Evolutionary conservation across 2,113 vertebrate genomes (phyloP), one percentile per base, ranked within the genome.

Genomic region (Dasyurus viverrinus): DNA sequence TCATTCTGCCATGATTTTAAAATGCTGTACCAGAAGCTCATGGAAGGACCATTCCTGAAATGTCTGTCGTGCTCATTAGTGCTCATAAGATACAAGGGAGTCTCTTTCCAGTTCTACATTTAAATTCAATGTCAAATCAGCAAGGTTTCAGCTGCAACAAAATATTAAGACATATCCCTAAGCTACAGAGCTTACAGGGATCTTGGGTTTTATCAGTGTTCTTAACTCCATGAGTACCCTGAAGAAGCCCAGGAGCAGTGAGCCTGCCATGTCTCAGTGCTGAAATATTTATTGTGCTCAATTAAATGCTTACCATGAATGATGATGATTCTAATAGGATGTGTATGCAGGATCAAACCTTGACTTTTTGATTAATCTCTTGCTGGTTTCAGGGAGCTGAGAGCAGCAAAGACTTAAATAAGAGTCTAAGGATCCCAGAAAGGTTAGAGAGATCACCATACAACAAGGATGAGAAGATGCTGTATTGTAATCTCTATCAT

Each of bases 291-390:
- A 30, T 11, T 95, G 95, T 92, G 3, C 92, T 96, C 91, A 96
- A 92, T 92, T 94, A 97, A 98, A 93, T 92, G 8, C 25, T 76
- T 95, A 91, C 96, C 94, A 93, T 93, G 4, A 93, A 93, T 96
- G 91, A 96, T 93, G 54, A 36, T 92, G 90, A 91, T 93, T 53
- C 55, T 97, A 94, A 93, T 48, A 89, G 22, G 25, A 57, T 95
- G 1, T 84, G 27, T 46, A 25, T 25, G 55, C 2, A 90, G n/a
- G 27, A 92, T 46, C 91, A 90, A 50, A 57, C 23, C 89, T 50
- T 54, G 93, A 89, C 76, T 89, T 93, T 89, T 93, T 94, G 91
- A 95, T 96, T 93, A 95, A 52, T 92, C 22, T 93, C 89, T 94
- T 96, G 25, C 47, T 50, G 25, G 27, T 22, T n/a, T 54, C 2